phyloP scores from a whole-genome alignment of 1,140 invertebrate species.

The Solenopsis fugax region DNA sequence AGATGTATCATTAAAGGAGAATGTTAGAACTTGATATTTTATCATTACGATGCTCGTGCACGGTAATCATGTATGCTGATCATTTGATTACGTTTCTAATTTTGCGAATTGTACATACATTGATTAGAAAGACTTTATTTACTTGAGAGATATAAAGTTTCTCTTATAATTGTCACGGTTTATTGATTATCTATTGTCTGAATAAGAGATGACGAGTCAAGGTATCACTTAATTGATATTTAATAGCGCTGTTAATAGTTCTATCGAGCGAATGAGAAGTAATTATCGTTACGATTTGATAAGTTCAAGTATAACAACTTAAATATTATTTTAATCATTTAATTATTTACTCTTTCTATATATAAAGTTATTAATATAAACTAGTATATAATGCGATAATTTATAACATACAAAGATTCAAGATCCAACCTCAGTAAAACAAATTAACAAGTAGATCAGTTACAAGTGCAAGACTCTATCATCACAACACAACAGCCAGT shows the following conservation, averaged over 20 bases:
- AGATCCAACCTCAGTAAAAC: background rate
- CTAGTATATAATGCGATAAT: background rate
- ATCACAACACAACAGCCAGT: constrained; percentile 8
- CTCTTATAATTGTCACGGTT: background rate
- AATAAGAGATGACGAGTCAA: constrained; percentile 14
- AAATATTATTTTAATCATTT: background rate
- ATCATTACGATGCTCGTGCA: background rate
- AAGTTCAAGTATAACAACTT: background rate
- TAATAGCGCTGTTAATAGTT: constrained; percentile 22
- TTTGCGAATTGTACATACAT: constrained; percentile 11
- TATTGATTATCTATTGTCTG: background rate
- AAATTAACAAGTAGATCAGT: constrained; percentile 8
- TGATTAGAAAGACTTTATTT: background rate
- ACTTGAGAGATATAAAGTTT: background rate
- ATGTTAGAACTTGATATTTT: background rate
- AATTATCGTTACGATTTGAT: background rate
- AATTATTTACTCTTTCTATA: too few relatives aligned
- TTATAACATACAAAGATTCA: background rate
- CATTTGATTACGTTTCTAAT: background rate
- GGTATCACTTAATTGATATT: constrained; percentile 17
- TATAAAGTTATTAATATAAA: background rate
- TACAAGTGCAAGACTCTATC: background rate
- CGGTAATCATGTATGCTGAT: background rate
- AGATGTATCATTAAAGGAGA: background rate
- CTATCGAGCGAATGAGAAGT: background rate